Conservation (phyloP, 2,888 invertebrate species). For the Zaprionus bogoriensis region DNA sequence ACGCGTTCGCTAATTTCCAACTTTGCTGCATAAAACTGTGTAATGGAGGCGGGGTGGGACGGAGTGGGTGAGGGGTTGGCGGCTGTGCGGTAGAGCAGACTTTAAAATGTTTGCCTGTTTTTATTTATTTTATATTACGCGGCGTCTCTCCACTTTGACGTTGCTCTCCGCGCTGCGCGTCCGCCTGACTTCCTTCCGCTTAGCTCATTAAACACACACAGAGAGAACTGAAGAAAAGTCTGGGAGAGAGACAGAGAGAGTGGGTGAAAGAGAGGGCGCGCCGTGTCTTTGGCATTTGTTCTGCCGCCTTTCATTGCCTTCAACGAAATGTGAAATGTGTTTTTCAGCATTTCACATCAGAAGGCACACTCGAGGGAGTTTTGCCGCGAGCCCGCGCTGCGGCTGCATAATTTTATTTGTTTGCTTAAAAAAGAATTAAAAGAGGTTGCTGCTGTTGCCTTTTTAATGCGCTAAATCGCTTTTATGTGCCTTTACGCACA, state of each 20-base stretch:
- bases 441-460: slow-evolving; percentile 46
- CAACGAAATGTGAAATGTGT: slow-evolving; percentile 67
- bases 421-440: slow-evolving; percentile 80
- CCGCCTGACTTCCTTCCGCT: slow-evolving; percentile 79
- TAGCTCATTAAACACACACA: slow-evolving; percentile 80
- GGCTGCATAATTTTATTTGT: slow-evolving; percentile 77
- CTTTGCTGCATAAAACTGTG: slow-evolving; percentile 44
- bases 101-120: slow-evolving; percentile 58
- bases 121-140: slow-evolving; percentile 72
- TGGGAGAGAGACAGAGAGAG: slow-evolving; percentile 2
- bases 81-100: slow-evolving; percentile 13
- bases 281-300: slow-evolving; percentile 59
- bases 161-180: slow-evolving; percentile 23
- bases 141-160: slow-evolving; percentile 50
- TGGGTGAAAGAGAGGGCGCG: not conserved
- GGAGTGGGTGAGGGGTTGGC: not conserved
- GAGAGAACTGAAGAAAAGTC: not conserved
- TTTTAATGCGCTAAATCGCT: slow-evolving; percentile 68
- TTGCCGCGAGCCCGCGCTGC: slow-evolving; percentile 66
- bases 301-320: slow-evolving; percentile 44
- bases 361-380: slow-evolving; percentile 70
- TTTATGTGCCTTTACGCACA: slow-evolving; percentile 59
- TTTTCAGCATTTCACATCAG: slow-evolving; percentile 42
- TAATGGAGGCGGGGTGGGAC: not conserved
- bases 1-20: slow-evolving; percentile 68